Conservation (phyloP, 2,888 invertebrate genomes). For the Magallana nippona region DNA sequence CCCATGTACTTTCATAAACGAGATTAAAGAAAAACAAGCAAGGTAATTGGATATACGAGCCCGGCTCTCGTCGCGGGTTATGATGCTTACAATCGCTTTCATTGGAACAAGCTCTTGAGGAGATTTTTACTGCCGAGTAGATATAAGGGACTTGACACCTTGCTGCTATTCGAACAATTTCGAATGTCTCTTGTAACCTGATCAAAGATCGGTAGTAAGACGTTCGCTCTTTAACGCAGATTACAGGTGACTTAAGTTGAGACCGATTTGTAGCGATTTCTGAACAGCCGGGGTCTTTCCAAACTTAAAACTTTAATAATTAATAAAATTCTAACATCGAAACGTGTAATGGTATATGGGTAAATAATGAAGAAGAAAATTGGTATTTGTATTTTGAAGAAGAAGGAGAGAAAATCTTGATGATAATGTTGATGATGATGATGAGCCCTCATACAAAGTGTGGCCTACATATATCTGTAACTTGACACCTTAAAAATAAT, state of each 20-base stretch:
- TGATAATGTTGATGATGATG: no score
- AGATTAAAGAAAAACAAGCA: slow-evolving; percentile 33
- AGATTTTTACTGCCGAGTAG: slow-evolving; percentile 24
- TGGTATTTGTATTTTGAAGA: no score
- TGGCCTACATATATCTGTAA: no score
- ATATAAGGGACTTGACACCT: slow-evolving; percentile 5
- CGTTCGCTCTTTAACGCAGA: background rate
- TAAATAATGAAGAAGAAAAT: no score
- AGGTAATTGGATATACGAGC: slow-evolving; percentile 26
- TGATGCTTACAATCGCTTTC: slow-evolving; percentile 21
- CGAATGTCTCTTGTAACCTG: slow-evolving; percentile 14
- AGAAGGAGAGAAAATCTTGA: no score
- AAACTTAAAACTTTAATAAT: no score
- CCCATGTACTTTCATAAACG: slow-evolving; percentile 2
- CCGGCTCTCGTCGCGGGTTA: slow-evolving; percentile 7
- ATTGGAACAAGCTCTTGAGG: slow-evolving; percentile 10
- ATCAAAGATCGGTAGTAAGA: background rate
- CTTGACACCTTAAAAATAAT: no score
- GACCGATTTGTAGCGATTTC: no score
- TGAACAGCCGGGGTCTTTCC: no score
- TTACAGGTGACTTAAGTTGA: background rate
- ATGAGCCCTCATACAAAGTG: no score
- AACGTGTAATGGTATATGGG: no score
- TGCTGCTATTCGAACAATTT: slow-evolving; percentile 30
- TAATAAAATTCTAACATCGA: no score